These are phyloP conservation scores for Eupeodes luniger DNA, from an alignment of 2,888 invertebrate species.

Conservation along the genomic window DNA sequence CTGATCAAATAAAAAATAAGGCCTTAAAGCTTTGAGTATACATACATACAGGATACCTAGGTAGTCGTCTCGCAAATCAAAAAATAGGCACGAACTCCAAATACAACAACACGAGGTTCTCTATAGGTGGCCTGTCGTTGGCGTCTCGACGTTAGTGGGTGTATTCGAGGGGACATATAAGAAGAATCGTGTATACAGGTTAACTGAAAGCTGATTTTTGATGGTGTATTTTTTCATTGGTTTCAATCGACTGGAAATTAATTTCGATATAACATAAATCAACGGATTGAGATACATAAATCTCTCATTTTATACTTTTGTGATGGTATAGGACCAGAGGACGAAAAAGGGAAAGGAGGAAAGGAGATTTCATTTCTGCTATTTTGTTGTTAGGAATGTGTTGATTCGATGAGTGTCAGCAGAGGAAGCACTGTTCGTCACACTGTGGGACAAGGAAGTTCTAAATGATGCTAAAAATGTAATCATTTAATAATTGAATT, in stretches of 20 bases:
- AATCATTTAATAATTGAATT: neutral
- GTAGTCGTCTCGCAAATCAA: constrained; percentile 23
- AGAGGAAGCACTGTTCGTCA: neutral
- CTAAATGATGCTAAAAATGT: neutral
- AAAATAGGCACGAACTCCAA: constrained; percentile 1
- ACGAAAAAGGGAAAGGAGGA: neutral
- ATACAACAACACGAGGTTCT: neutral
- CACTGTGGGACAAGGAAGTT: neutral
- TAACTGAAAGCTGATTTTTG: constrained; percentile 47
- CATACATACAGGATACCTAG: too few species aligned
- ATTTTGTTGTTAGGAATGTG: neutral
- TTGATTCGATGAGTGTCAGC: neutral
- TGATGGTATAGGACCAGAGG: neutral
- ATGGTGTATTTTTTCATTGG: constrained; percentile 66
- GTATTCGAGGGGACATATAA: neutral
- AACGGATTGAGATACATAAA: constrained; percentile 41
- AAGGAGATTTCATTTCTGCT: neutral
- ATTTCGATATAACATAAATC: constrained; percentile 74
- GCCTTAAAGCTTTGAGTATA: constrained; percentile 36
- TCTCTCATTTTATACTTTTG: constrained; percentile 2
- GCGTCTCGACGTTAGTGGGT: neutral
- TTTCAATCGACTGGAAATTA: constrained; percentile 74
- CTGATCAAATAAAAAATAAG: constrained; percentile 5
- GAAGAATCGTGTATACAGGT: neutral
- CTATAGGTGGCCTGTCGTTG: neutral